These are phyloP conservation scores for Syngnathus floridae DNA, from an alignment of 2,113 vertebrate genomes.

Conservation along the genomic window DNA sequence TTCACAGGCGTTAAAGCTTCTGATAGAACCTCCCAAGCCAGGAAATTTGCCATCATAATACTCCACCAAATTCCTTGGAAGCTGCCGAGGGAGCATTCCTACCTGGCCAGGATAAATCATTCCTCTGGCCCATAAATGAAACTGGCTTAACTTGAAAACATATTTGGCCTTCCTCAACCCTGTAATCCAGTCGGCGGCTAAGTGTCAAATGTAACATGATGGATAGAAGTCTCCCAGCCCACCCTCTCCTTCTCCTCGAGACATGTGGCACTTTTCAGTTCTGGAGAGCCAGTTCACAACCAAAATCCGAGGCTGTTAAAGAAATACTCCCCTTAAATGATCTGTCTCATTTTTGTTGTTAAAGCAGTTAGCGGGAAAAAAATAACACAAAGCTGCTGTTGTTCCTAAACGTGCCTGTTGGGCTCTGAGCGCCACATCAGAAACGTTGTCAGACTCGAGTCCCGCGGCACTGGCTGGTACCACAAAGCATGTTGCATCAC, in stretches of 20 bases:
- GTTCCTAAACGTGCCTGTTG: conserved; percentile 35
- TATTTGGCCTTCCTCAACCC: neutral
- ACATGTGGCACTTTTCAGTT: neutral
- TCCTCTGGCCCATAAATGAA: neutral
- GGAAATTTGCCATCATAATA: conserved; percentile 11
- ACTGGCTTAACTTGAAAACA: conserved; percentile 7
- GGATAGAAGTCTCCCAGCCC: conserved; percentile 15
- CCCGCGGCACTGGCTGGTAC: neutral
- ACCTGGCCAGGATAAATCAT: neutral
- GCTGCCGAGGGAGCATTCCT: neutral
- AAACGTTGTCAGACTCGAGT: conserved; percentile 37
- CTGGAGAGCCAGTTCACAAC: conserved; percentile 2
- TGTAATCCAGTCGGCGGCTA: conserved; percentile 11
- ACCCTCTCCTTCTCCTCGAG: conserved; percentile 2
- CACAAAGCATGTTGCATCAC: neutral
- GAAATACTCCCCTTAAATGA: too few relatives aligned
- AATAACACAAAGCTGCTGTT: conserved; percentile 35
- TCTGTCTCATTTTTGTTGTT: conserved; percentile 19
- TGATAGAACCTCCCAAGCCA: neutral
- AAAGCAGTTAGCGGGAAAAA: conserved; percentile 37
- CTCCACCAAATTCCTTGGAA: conserved; percentile 9
- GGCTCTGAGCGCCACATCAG: conserved; percentile 22
- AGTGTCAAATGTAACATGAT: conserved; percentile 32
- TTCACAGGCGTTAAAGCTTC: neutral
- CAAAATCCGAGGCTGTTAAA: too few relatives aligned